These are phyloP conservation scores for Pemphigus obesinymphae DNA, from an alignment of 1,140 invertebrate genomes.

Conservation along the genomic window DNA sequence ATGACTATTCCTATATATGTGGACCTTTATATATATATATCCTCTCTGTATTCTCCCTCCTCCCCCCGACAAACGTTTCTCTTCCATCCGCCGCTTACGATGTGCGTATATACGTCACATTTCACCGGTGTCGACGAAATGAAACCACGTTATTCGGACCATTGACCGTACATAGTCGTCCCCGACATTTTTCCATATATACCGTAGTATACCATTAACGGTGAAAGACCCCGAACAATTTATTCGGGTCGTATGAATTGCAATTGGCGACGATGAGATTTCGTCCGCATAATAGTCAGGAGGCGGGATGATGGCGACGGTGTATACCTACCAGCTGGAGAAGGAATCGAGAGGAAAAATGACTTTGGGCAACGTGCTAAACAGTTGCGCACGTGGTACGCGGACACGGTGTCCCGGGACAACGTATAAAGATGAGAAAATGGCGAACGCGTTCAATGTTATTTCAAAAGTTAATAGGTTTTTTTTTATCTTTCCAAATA, in stretches of 20 bases:
- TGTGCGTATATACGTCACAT: background rate
- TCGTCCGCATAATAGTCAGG: background rate
- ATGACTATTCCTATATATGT: too few relatives aligned
- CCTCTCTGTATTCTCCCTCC: background rate
- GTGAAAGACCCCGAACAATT: background rate
- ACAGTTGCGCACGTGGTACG: too few relatives aligned
- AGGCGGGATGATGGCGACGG: too few relatives aligned
- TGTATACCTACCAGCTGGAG: too few relatives aligned
- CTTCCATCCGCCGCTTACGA: too few relatives aligned
- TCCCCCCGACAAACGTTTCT: background rate
- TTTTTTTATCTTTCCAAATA: too few relatives aligned
- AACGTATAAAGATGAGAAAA: too few relatives aligned
- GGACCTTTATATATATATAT: background rate
- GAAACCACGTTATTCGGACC: background rate
- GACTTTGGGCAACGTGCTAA: too few relatives aligned
- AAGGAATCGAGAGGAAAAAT: background rate
- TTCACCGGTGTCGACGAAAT: background rate
- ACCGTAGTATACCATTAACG: background rate
- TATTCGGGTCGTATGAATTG: background rate
- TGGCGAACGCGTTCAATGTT: too few relatives aligned
- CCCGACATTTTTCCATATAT: background rate
- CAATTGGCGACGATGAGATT: background rate
- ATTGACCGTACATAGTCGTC: slow-evolving; percentile 4
- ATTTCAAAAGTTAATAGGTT: too few relatives aligned
- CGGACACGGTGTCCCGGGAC: too few relatives aligned